These are phyloP conservation scores for Euplagia quadripunctaria DNA, from an alignment of 2,888 invertebrate genomes.

Conservation along the genomic window DNA sequence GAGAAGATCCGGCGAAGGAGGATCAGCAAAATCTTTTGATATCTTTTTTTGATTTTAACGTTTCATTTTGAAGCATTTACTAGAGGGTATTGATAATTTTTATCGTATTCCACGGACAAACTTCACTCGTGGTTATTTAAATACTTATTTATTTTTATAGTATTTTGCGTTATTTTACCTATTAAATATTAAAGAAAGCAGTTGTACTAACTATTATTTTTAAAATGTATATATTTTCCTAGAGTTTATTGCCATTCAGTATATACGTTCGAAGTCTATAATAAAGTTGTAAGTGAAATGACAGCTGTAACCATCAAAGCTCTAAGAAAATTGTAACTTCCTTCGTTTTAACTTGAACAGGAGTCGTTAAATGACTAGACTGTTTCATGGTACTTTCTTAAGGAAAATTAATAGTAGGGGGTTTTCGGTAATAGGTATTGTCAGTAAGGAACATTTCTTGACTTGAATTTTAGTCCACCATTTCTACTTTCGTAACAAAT, in stretches of 20 bases:
- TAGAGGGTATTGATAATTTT: too few species aligned
- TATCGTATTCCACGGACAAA: too few species aligned
- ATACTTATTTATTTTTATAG: too few species aligned
- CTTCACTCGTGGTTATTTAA: too few species aligned
- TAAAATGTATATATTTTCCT: conserved; percentile 11
- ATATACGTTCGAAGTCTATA: conserved; percentile 16
- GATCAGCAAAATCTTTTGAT: not conserved
- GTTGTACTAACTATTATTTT: not conserved
- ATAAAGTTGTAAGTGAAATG: conserved; percentile 29
- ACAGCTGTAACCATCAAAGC: conserved; percentile 33
- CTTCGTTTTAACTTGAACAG: conserved; percentile 23
- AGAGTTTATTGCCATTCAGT: conserved; percentile 18
- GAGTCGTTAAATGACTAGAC: conserved; percentile 21
- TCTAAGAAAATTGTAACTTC: conserved; percentile 23
- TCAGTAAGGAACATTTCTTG: too few species aligned
- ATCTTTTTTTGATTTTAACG: conserved; percentile 8
- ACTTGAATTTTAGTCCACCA: too few species aligned
- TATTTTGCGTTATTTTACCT: not conserved
- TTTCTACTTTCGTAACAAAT: too few species aligned
- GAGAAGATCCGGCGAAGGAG: conserved; percentile 11
- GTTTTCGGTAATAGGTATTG: too few species aligned
- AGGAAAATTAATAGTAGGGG: conserved; percentile 23
- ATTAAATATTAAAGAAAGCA: not conserved
- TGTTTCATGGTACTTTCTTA: conserved; percentile 28
- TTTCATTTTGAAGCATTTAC: conserved; percentile 4